Conservation (phyloP, 2,113 vertebrate species). For the Callionymus lyra region DNA sequence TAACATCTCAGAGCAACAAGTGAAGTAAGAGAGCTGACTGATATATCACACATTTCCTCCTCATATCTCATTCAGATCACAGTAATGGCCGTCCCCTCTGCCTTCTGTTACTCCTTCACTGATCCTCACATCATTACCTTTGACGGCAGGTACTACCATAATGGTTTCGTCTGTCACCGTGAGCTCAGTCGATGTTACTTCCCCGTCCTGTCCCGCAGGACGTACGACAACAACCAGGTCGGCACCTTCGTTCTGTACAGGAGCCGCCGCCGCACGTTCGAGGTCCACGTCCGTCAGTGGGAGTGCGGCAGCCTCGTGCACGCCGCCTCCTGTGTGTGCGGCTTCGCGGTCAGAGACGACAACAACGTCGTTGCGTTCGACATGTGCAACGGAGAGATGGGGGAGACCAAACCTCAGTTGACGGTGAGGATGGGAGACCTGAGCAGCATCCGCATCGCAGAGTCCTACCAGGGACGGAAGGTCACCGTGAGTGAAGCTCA, state of each 20-base stretch:
- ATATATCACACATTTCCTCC: too few species aligned
- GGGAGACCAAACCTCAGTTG: slow-evolving; percentile 73
- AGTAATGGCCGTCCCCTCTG: slow-evolving; percentile 72
- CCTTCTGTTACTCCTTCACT: slow-evolving; percentile 83
- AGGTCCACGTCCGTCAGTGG: slow-evolving; percentile 85
- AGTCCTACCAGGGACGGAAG: slow-evolving; percentile 87
- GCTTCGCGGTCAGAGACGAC: slow-evolving; percentile 75
- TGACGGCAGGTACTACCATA: slow-evolving; percentile 79
- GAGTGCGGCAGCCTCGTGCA: slow-evolving; percentile 76
- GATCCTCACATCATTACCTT: slow-evolving; percentile 89
- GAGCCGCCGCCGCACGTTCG: slow-evolving; percentile 70
- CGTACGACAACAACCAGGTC: slow-evolving; percentile 79
- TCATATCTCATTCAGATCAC: slow-evolving; percentile 68
- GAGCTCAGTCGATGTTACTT: neutral
- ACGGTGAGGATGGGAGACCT: slow-evolving; percentile 69
- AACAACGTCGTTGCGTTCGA: slow-evolving; percentile 73
- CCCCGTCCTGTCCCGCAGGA: slow-evolving; percentile 49
- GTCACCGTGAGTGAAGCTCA: slow-evolving; percentile 77
- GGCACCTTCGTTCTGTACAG: slow-evolving; percentile 84
- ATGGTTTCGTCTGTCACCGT: neutral
- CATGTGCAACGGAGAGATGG: slow-evolving; percentile 78
- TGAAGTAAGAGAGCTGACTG: too few species aligned
- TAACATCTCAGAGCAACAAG: too few species aligned
- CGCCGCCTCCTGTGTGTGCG: slow-evolving; percentile 76
- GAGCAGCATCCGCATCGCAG: slow-evolving; percentile 68